A percentile compares a stretch with the other conserved stretches of the same genome.
These are phyloP conservation scores for Pocota personata DNA, from an alignment of 2,888 invertebrate genomes.

Conservation along the genomic window DNA sequence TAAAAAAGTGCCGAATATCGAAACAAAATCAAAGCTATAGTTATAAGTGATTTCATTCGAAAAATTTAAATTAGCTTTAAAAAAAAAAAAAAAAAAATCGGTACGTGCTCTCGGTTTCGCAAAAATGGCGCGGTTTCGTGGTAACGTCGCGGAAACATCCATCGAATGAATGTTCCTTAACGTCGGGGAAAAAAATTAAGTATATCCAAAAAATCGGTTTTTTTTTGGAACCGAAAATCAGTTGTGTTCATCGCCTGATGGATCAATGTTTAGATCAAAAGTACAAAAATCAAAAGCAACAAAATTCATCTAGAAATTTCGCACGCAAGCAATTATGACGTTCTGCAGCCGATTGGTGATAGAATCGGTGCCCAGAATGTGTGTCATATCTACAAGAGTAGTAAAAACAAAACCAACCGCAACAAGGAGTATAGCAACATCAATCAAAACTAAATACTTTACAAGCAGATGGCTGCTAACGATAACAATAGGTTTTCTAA, in stretches of 20 bases:
- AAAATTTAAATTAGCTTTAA: background rate
- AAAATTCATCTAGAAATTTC: constrained; percentile 61
- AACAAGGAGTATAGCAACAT: constrained; percentile 36
- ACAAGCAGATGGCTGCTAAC: constrained; percentile 58
- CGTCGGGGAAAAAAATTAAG: background rate
- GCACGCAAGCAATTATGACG: constrained; percentile 75
- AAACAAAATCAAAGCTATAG: background rate
- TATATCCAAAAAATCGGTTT: constrained; percentile 13
- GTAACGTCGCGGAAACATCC: constrained; percentile 54
- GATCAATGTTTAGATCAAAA: constrained; percentile 71
- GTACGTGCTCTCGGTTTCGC: constrained; percentile 1
- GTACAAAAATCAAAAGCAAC: constrained; percentile 70
- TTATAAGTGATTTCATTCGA: background rate
- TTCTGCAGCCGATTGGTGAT: constrained; percentile 75
- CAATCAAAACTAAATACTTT: constrained; percentile 34
- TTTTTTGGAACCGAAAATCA: constrained; percentile 26
- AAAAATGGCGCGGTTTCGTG: constrained; percentile 68
- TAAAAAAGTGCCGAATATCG: background rate
- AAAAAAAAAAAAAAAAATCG: background rate
- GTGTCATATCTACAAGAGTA: constrained; percentile 70
- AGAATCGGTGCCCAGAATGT: constrained; percentile 76
- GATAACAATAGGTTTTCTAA: constrained; percentile 73
- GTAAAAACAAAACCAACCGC: constrained; percentile 45
- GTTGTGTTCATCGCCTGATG: constrained; percentile 68
- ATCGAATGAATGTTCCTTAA: constrained; percentile 19